A percentile compares a stretch with the other conserved stretches of the same genome.
phyloP scores from a whole-genome alignment of 1,140 invertebrate species.

The Cyclina sinensis region DNA sequence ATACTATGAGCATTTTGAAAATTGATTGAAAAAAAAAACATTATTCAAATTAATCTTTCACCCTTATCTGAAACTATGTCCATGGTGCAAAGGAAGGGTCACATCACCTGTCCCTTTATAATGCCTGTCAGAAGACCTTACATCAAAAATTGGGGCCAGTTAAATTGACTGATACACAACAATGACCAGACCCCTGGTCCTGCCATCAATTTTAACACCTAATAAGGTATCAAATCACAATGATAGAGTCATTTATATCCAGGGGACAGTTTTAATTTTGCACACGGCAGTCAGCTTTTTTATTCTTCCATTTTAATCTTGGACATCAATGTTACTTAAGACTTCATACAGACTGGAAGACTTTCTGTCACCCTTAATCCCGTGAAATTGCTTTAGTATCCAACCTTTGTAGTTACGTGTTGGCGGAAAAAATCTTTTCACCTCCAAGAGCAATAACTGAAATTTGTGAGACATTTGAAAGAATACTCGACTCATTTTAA shows the following conservation, averaged over 20 bases:
- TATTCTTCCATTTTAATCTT: neutral
- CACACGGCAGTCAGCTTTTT: neutral
- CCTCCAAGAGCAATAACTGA: slow-evolving; percentile 37
- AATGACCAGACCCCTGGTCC: slow-evolving; percentile 17
- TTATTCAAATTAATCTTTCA: too few species aligned
- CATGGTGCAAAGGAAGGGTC: neutral
- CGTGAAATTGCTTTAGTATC: slow-evolving; percentile 23
- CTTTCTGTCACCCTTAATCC: slow-evolving; percentile 25
- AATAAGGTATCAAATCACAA: slow-evolving; percentile 23
- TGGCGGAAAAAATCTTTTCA: slow-evolving; percentile 36
- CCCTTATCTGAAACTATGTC: neutral
- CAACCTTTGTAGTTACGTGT: slow-evolving; percentile 9
- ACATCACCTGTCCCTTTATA: neutral
- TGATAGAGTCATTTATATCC: slow-evolving; percentile 32
- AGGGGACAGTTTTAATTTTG: slow-evolving; percentile 24
- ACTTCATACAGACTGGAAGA: neutral
- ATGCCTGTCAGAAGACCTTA: neutral
- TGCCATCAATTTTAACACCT: slow-evolving; percentile 29
- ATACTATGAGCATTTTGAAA: too few species aligned
- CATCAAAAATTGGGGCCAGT: neutral
- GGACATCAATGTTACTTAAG: neutral
- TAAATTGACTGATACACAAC: neutral
- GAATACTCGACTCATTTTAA: neutral
- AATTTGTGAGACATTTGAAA: slow-evolving; percentile 21
- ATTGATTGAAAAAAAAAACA: too few species aligned